These are phyloP conservation scores for Conomelus anceps DNA, from an alignment of 2,888 invertebrate genomes.

Conservation along the genomic window DNA sequence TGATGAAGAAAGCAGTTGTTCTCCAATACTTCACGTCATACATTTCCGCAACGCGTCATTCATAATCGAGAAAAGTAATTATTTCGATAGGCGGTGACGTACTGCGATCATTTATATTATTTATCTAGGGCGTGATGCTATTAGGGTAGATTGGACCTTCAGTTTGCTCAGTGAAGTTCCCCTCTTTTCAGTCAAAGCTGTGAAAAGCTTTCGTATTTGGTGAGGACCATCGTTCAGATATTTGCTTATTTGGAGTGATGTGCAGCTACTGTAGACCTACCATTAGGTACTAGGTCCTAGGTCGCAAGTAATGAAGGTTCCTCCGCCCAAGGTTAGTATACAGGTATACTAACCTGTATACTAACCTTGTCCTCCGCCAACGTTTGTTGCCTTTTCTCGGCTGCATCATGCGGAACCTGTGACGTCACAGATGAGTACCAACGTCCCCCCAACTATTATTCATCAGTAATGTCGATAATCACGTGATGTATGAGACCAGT, in stretches of 20 bases:
- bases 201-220: neutral
- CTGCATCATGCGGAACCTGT: neutral
- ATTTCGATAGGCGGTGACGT: neutral
- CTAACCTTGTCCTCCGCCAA: too few relatives aligned
- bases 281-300: neutral
- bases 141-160: neutral
- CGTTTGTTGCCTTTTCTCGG: neutral
- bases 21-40: neutral
- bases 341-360: too few relatives aligned
- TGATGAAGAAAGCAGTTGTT: neutral
- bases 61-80: neutral
- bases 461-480: neutral
- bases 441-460: neutral
- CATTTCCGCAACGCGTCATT: neutral
- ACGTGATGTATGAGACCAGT: neutral
- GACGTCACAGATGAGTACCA: neutral
- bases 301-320: neutral
- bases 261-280: neutral
- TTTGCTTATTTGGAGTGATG: neutral
- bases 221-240: neutral
- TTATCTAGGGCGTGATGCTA: neutral
- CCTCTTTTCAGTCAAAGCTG: neutral
- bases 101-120: neutral
- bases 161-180: neutral
- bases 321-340: too few relatives aligned